Evolutionary conservation across 2,113 vertebrate genomes (phyloP).

Genomic region (Myotis brandtii): DNA sequence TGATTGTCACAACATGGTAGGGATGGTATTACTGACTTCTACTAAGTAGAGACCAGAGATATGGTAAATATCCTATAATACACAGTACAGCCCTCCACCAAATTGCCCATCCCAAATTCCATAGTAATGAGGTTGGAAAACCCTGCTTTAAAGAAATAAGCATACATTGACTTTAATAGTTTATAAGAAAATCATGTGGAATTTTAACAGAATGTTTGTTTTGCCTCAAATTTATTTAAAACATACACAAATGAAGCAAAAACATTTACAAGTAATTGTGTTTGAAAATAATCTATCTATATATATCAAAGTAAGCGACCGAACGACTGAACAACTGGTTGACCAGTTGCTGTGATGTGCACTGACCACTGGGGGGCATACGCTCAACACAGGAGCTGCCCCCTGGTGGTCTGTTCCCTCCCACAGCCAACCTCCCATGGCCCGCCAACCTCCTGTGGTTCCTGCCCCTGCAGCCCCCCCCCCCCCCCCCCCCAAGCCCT

Average conservation of each 20-base stretch:
- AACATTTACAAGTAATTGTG: not conserved
- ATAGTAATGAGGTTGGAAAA: not conserved
- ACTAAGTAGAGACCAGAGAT: not conserved
- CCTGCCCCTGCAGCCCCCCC: too few species aligned
- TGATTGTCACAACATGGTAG: not conserved
- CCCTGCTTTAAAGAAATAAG: not conserved
- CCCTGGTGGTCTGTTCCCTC: too few species aligned
- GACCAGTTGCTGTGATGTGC: too few species aligned
- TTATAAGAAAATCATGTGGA: not conserved
- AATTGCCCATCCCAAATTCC: not conserved
- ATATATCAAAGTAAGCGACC: too few species aligned
- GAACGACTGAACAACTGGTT: accelerated
- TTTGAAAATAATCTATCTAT: not conserved
- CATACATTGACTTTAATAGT: not conserved
- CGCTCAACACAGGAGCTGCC: too few species aligned
- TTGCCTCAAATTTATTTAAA: constrained; percentile 26
- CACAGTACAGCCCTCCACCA: too few species aligned
- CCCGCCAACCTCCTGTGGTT: too few species aligned
- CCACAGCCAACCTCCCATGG: too few species aligned
- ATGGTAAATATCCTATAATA: not conserved
- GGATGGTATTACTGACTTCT: not conserved
- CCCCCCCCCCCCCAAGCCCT: too few species aligned
- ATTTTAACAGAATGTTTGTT: not conserved
- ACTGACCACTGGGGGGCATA: too few species aligned
- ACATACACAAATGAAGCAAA: not conserved